These are phyloP conservation scores for Podargus strigoides DNA, from an alignment of 2,797 vertebrate species.

Conservation along the genomic window DNA sequence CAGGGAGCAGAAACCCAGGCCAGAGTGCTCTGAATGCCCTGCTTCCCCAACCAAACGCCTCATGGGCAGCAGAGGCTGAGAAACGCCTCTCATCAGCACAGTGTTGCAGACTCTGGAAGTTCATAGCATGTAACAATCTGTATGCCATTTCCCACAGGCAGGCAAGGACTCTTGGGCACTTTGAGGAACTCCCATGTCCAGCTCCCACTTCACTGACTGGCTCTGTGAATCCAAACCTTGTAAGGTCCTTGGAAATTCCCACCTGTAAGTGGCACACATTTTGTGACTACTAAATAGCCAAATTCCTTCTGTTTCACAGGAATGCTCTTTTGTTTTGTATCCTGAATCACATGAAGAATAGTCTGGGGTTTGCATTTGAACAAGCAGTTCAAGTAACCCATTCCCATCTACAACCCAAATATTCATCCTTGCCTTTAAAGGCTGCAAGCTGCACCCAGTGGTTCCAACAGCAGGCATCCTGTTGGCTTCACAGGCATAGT, in stretches of 20 bases:
- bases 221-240: neutral
- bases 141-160: neutral
- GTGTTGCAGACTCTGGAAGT: neutral
- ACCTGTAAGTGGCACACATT: neutral
- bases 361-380: neutral
- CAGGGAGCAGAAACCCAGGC: neutral
- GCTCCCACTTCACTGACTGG: neutral
- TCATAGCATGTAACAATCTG: neutral
- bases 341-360: neutral
- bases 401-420: neutral
- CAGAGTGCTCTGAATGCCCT: neutral
- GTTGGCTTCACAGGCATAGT: neutral
- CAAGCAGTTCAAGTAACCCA: neutral
- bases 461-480: neutral
- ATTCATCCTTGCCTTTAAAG: neutral
- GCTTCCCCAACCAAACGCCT: neutral
- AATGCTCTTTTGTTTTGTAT: neutral
- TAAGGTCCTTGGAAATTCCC: neutral
- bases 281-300: neutral
- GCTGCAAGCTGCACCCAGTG: neutral
- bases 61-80: neutral
- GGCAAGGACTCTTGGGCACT: neutral
- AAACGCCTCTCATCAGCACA: accelerated
- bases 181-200: neutral
- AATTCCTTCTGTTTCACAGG: neutral